These are phyloP conservation scores for Liopterus haemorrhoidalis DNA, from an alignment of 2,888 invertebrate species.

Conservation along the genomic window DNA sequence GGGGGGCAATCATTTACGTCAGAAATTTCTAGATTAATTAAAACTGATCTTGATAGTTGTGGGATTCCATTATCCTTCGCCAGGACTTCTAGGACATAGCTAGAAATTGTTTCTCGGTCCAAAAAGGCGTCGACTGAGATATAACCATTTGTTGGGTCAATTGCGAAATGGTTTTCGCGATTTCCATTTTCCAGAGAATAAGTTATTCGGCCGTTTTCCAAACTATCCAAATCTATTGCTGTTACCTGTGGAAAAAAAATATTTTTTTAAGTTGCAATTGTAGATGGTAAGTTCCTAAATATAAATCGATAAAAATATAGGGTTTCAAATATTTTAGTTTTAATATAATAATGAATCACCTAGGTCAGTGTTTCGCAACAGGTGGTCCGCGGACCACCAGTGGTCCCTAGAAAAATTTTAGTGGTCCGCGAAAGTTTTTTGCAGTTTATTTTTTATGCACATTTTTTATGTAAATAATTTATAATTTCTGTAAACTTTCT, in stretches of 20 bases:
- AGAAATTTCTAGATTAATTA: conserved; percentile 71
- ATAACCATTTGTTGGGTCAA: conserved; percentile 72
- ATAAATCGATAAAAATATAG: conserved; percentile 5
- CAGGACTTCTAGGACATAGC: conserved; percentile 71
- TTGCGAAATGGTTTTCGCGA: conserved; percentile 66
- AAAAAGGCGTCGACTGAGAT: conserved; percentile 67
- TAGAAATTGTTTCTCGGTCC: conserved; percentile 75
- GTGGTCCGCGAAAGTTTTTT: too few relatives aligned
- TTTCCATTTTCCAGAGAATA: conserved; percentile 77
- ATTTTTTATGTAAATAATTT: too few relatives aligned
- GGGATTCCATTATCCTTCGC: conserved; percentile 80
- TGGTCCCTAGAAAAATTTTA: too few relatives aligned
- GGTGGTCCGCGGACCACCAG: too few relatives aligned
- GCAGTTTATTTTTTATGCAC: too few relatives aligned
- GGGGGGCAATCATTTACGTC: conserved; percentile 94
- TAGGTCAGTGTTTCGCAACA: too few relatives aligned
- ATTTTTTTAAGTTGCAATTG: background rate
- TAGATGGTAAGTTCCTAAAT: background rate
- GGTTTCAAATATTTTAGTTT: background rate
- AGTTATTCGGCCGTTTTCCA: conserved; percentile 68
- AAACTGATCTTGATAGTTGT: conserved; percentile 63
- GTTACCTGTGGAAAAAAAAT: conserved; percentile 48
- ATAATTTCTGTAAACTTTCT: too few relatives aligned
- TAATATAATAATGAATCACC: background rate
- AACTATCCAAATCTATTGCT: conserved; percentile 81